Evolutionary conservation across 2,113 vertebrate species (phyloP).

Genomic region (Syrrhaptes paradoxus): DNA sequence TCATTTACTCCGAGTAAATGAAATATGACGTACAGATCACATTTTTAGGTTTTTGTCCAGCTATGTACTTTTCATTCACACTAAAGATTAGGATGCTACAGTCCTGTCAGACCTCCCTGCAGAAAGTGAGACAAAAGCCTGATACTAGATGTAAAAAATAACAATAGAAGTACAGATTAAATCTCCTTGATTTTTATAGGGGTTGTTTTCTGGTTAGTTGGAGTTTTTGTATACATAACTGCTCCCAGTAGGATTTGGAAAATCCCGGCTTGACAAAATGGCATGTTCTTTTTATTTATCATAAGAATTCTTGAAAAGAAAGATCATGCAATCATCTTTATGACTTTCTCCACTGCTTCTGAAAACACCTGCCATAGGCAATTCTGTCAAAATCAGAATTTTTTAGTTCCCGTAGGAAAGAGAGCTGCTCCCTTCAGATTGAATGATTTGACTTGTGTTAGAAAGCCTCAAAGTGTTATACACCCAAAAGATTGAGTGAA

Average conservation of each 20-base stretch:
- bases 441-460: background rate
- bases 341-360: background rate
- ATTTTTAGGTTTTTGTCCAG: background rate
- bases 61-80: background rate
- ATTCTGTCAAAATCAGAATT: background rate
- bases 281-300: background rate
- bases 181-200: background rate
- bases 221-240: background rate
- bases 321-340: background rate
- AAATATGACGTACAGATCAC: background rate
- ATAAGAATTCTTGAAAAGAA: background rate
- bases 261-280: background rate
- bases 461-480: background rate
- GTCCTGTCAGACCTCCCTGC: background rate
- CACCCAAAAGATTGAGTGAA: background rate
- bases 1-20: background rate
- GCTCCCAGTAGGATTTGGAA: background rate
- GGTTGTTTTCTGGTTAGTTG: fast-evolving
- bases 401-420: background rate
- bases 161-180: background rate
- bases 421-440: background rate
- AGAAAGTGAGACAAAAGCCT: background rate
- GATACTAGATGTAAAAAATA: background rate
- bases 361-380: background rate
- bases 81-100: background rate